phyloP scores from a whole-genome alignment of 1,140 invertebrate species.

The Euschistus heros region DNA sequence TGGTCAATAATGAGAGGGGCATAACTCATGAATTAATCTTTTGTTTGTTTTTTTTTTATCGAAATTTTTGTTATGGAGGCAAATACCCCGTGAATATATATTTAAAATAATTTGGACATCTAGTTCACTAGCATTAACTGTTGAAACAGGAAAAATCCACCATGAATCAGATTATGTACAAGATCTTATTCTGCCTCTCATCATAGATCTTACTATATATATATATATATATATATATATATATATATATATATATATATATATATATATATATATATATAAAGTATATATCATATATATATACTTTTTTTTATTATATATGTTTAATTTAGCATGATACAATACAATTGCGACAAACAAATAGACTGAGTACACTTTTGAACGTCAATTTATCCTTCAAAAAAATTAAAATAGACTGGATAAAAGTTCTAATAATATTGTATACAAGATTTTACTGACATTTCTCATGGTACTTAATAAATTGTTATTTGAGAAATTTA shows the following conservation, averaged over 20 bases:
- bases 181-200: background rate
- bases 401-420: background rate
- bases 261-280: background rate
- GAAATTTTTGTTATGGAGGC: background rate
- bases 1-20: too few species aligned
- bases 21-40: too few species aligned
- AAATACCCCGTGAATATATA: background rate
- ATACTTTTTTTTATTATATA: constrained; percentile 1
- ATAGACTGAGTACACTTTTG: too few species aligned
- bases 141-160: background rate
- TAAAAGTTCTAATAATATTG: background rate
- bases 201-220: background rate
- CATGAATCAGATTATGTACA: background rate
- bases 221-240: background rate
- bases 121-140: background rate
- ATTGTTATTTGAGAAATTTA: too few species aligned
- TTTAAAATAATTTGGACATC: background rate
- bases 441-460: background rate
- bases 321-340: background rate
- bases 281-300: constrained; percentile 9
- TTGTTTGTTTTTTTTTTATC: too few species aligned
- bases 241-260: background rate
- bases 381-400: too few species aligned
- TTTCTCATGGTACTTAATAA: too few species aligned
- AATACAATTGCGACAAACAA: background rate